Conservation (phyloP, 2,888 invertebrate species). For the Polydrusus tereticollis region DNA sequence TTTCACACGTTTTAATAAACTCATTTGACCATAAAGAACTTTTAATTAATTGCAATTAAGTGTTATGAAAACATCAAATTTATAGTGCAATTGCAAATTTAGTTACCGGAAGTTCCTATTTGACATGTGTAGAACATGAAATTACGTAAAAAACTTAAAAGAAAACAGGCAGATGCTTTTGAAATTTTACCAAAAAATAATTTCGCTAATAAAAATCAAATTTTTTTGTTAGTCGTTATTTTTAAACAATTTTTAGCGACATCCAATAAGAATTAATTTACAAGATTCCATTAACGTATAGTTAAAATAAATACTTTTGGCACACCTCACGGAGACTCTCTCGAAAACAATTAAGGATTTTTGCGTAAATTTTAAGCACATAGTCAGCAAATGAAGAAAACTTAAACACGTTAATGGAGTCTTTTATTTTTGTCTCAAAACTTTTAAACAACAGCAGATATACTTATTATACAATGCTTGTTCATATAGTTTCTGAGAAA, state of each 20-base stretch:
- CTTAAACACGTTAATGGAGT: too few relatives aligned
- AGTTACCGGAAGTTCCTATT: constrained; percentile 32
- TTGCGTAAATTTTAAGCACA: too few relatives aligned
- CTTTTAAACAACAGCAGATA: too few relatives aligned
- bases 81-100: constrained; percentile 25
- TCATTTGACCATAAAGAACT: constrained; percentile 9
- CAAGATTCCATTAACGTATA: too few relatives aligned
- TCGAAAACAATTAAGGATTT: not conserved
- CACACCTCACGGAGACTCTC: too few relatives aligned
- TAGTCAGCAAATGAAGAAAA: too few relatives aligned
- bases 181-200: not conserved
- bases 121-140: constrained; percentile 18
- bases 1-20: constrained; percentile 16
- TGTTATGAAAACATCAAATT: constrained; percentile 35
- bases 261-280: too few relatives aligned
- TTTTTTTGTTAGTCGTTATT: not conserved
- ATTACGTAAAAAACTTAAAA: not conserved
- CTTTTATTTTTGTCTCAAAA: too few relatives aligned
- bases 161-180: not conserved
- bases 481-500: too few relatives aligned
- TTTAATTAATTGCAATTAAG: constrained; percentile 47
- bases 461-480: too few relatives aligned
- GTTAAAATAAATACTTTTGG: too few relatives aligned
- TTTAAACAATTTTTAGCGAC: constrained; percentile 5
- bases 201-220: not conserved